Percentiles rank a stretch among this genome's conserved stretches.
Evolutionary conservation across 2,888 invertebrate genomes (phyloP).

Genomic region (Parelbella ahira): DNA sequence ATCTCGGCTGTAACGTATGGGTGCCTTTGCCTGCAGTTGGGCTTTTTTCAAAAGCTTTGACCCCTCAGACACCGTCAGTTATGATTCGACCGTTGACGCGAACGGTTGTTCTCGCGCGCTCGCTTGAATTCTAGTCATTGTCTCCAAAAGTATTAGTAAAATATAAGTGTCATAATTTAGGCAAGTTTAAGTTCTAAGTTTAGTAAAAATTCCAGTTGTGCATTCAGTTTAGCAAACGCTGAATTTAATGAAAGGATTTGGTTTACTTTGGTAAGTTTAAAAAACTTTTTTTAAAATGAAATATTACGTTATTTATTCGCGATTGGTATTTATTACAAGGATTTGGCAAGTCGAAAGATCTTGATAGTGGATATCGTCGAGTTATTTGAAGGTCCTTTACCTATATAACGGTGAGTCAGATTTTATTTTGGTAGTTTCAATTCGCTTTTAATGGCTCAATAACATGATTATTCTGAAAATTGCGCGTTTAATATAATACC

Average conservation of each 20-base stretch:
- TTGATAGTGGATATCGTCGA: constrained; percentile 5
- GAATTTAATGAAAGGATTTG: constrained; percentile 76
- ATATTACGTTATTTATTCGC: no score
- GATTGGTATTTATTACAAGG: constrained; percentile 3
- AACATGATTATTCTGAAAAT: not conserved
- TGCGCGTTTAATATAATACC: not conserved
- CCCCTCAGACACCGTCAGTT: constrained; percentile 70
- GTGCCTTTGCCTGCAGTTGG: constrained; percentile 66
- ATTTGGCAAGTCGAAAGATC: constrained; percentile 7
- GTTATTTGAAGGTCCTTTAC: constrained; percentile 19
- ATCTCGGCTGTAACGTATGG: constrained; percentile 77
- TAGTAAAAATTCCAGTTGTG: constrained; percentile 47
- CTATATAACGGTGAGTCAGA: constrained; percentile 7
- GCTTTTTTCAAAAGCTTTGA: constrained; percentile 72
- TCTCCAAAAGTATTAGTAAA: constrained; percentile 59
- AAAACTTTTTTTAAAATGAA: no score
- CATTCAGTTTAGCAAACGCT: constrained; percentile 33
- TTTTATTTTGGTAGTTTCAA: constrained; percentile 7
- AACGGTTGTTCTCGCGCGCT: constrained; percentile 63
- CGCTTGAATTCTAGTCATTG: constrained; percentile 74
- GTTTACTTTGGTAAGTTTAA: constrained; percentile 75
- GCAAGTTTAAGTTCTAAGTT: constrained; percentile 32
- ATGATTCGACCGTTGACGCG: constrained; percentile 70
- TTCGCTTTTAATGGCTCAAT: not conserved
- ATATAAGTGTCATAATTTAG: constrained; percentile 30